A percentile compares a stretch with the other conserved stretches of the same genome.
Evolutionary conservation across 2,113 vertebrate genomes (phyloP).

Genomic region (Rhinichthys klamathensis): DNA sequence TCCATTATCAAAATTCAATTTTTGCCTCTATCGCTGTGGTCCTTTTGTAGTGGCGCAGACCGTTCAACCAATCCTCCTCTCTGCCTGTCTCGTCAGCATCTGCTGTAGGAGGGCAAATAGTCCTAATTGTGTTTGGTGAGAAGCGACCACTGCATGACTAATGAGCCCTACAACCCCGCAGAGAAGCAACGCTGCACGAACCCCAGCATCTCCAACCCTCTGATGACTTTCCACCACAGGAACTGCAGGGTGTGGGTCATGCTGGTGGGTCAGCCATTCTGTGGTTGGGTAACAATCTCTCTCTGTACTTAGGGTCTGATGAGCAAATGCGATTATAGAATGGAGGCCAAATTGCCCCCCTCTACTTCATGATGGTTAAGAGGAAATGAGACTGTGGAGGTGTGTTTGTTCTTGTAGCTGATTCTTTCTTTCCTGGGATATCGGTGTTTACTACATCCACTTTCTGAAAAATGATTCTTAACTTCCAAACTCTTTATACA

Average conservation of each 20-base stretch:
- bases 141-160: constrained; percentile 40
- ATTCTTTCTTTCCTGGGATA: background rate
- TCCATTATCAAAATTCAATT: constrained; percentile 62
- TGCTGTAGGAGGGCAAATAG: constrained; percentile 50
- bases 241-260: constrained; percentile 16
- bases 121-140: constrained; percentile 57
- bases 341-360: background rate
- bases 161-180: constrained; percentile 32
- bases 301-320: constrained; percentile 9
- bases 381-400: constrained; percentile 1
- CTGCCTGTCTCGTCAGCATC: constrained; percentile 52
- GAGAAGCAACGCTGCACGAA: constrained; percentile 1
- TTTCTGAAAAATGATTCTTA: background rate
- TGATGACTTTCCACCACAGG: background rate
- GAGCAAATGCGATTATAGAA: background rate
- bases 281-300: background rate
- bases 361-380: background rate
- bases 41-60: background rate
- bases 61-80: constrained; percentile 29
- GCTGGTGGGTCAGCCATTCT: background rate
- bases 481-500: background rate
- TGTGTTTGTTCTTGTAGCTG: background rate
- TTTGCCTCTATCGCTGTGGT: constrained; percentile 39
- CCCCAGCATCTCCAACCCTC: constrained; percentile 5
- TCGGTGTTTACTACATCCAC: background rate